Evolutionary conservation across 2,888 invertebrate genomes (phyloP).

Genomic region (Apantesis nais): DNA sequence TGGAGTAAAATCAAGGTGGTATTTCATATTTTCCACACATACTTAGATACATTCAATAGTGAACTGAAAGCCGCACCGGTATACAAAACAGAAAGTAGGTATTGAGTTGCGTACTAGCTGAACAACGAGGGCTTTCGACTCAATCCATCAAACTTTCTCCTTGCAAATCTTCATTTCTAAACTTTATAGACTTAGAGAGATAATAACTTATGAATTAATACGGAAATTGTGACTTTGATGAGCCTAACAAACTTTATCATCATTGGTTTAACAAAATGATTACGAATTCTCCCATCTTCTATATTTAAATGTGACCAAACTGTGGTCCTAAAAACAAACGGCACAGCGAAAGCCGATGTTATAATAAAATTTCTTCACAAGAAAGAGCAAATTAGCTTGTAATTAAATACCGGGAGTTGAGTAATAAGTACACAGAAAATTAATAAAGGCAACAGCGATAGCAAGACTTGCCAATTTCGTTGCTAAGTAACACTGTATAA

Average conservation of each 20-base stretch:
- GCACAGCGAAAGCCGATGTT: constrained; percentile 28
- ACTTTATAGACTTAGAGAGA: constrained; percentile 68
- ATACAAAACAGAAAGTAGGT: constrained; percentile 57
- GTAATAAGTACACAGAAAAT: constrained; percentile 48
- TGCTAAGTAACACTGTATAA: constrained; percentile 25
- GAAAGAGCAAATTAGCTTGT: constrained; percentile 45
- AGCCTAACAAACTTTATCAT: constrained; percentile 54
- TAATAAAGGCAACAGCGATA: constrained; percentile 42
- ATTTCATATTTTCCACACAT: neutral
- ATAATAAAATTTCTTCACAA: constrained; percentile 42
- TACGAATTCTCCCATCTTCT: constrained; percentile 45
- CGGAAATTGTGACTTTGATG: constrained; percentile 62
- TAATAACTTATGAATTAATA: constrained; percentile 66
- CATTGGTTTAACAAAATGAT: constrained; percentile 45
- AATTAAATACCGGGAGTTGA: constrained; percentile 43
- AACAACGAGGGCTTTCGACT: constrained; percentile 65
- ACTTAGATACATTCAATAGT: constrained; percentile 8
- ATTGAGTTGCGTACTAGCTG: constrained; percentile 64
- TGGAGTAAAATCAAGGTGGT: too few species aligned
- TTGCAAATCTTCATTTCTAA: constrained; percentile 59
- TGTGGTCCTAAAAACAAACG: constrained; percentile 37
- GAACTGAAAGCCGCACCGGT: constrained; percentile 45
- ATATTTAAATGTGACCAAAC: constrained; percentile 39
- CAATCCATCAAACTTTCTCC: constrained; percentile 74
- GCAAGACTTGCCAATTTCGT: constrained; percentile 24